Percentiles rank a stretch among this genome's conserved stretches.
Evolutionary conservation across 2,888 invertebrate species (phyloP).

Genomic region (Drepanosiphum platanoidis): DNA sequence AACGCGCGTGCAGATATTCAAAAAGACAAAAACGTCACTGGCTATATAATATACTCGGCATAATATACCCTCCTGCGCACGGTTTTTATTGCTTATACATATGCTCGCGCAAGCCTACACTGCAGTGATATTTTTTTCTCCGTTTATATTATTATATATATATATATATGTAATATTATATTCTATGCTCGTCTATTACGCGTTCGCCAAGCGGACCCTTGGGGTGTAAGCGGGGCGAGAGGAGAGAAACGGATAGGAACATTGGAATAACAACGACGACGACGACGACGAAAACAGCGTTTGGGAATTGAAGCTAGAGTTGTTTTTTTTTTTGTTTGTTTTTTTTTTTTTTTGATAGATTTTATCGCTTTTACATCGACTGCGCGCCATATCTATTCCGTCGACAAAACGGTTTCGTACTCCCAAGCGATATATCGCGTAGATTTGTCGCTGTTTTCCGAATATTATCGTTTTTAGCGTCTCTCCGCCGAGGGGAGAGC

Average conservation of each 20-base stretch:
- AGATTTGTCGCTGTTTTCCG: conserved; percentile 38
- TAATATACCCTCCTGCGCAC: conserved; percentile 15
- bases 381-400: conserved; percentile 4
- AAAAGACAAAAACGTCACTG: conserved; percentile 50
- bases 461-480: conserved; percentile 25
- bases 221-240: conserved; percentile 9
- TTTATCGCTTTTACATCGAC: conserved; percentile 60
- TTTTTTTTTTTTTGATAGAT: conserved; percentile 50
- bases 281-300: conserved; percentile 7
- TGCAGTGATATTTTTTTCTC: background rate
- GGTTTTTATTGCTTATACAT: conserved; percentile 44
- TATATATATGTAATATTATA: background rate
- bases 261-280: too few species aligned
- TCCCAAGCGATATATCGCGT: conserved; percentile 73
- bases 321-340: background rate
- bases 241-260: background rate
- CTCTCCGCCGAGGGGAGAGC: background rate
- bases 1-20: conserved; percentile 16
- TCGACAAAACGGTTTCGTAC: conserved; percentile 70
- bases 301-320: conserved; percentile 48
- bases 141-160: background rate
- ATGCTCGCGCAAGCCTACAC: background rate
- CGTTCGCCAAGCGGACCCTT: conserved; percentile 53
- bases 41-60: background rate
- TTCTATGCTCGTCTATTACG: conserved; percentile 45